These are phyloP conservation scores for Leptothorax acervorum DNA, from an alignment of 2,888 invertebrate genomes.

Conservation along the genomic window DNA sequence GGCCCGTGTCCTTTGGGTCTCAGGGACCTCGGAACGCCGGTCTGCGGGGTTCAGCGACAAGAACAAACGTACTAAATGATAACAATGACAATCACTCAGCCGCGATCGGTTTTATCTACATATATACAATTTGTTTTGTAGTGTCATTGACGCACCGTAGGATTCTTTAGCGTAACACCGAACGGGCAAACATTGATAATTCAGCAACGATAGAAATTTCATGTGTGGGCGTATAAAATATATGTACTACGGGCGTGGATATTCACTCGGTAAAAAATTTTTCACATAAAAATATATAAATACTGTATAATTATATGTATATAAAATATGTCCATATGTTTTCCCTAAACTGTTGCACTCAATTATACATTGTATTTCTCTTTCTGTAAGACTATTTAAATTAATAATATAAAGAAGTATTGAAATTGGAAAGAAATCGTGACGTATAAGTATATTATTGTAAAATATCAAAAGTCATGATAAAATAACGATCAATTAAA, in stretches of 20 bases:
- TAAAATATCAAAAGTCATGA: background rate
- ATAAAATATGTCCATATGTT: background rate
- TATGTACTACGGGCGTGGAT: background rate
- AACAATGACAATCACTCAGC: slow-evolving; percentile 83
- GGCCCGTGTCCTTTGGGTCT: slow-evolving; percentile 59
- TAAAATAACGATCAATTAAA: background rate
- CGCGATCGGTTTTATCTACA: slow-evolving; percentile 77
- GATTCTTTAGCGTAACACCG: background rate
- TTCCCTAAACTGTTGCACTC: slow-evolving; percentile 66
- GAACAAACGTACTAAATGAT: slow-evolving; percentile 90
- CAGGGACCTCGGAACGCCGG: slow-evolving; percentile 80
- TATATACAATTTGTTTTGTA: background rate
- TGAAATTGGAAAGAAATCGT: background rate
- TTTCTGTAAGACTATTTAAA: background rate
- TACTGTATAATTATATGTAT: background rate
- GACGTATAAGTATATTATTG: background rate
- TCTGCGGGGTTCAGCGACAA: slow-evolving; percentile 92
- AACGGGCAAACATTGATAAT: background rate
- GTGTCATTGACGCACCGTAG: background rate
- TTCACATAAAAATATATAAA: no score
- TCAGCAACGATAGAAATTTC: background rate
- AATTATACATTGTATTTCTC: slow-evolving; percentile 72
- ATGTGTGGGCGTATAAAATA: background rate
- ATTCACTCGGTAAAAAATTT: background rate
- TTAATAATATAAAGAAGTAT: background rate